Conservation (phyloP, 2,797 vertebrate genomes). For the Pantherophis alleghaniensis region DNA sequence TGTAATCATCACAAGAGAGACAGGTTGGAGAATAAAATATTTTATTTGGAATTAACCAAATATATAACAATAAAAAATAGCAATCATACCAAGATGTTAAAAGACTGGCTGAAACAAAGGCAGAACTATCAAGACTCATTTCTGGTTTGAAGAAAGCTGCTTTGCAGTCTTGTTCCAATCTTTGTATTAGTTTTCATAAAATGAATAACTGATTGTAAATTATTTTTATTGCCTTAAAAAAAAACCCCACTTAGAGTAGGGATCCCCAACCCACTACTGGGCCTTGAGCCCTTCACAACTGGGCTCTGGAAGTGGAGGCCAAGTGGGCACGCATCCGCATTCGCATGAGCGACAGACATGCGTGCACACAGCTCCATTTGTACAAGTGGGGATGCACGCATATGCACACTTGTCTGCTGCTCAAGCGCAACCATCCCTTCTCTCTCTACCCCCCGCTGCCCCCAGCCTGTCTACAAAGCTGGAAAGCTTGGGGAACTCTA, state of each 20-base stretch:
- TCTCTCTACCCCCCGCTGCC: too few species aligned
- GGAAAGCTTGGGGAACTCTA: too few species aligned
- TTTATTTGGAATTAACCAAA: background rate
- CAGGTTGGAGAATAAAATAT: background rate
- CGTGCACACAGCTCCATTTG: too few species aligned
- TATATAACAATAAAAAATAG: background rate
- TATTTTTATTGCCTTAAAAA: background rate
- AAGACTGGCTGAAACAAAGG: background rate
- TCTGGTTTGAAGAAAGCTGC: background rate
- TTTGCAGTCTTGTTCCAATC: background rate
- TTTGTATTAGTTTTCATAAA: background rate
- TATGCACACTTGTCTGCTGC: too few species aligned
- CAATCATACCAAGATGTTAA: background rate
- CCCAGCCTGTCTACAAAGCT: too few species aligned
- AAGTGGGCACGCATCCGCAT: too few species aligned
- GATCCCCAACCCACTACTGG: too few species aligned
- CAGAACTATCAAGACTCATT: background rate
- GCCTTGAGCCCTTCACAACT: too few species aligned
- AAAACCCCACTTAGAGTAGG: background rate
- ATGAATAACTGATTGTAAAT: background rate
- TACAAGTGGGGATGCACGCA: too few species aligned
- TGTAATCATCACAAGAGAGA: background rate
- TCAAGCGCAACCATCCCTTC: too few species aligned
- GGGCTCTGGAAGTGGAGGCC: too few species aligned
- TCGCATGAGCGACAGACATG: too few species aligned